A percentile compares a stretch with the other conserved stretches of the same genome.
These are phyloP conservation scores for Phrynosoma platyrhinos DNA, from an alignment of 2,113 vertebrate genomes.

Conservation along the genomic window DNA sequence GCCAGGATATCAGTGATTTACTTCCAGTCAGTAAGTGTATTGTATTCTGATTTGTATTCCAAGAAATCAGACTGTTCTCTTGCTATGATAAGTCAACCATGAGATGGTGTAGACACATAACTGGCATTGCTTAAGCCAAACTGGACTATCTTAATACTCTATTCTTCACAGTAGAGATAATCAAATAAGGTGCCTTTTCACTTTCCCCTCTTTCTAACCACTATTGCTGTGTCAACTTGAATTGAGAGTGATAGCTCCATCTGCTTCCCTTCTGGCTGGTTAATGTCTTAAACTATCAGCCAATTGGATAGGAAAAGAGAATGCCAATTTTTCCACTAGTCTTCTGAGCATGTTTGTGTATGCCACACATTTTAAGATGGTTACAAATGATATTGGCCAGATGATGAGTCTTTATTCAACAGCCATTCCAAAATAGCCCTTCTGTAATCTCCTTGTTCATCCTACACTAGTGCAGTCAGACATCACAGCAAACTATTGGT, in stretches of 20 bases:
- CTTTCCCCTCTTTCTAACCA: background rate
- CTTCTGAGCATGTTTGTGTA: background rate
- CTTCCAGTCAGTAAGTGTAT: background rate
- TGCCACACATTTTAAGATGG: background rate
- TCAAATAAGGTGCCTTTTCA: background rate
- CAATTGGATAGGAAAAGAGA: background rate
- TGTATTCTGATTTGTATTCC: background rate
- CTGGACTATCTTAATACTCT: background rate
- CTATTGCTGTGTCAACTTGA: background rate
- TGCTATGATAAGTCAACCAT: no score
- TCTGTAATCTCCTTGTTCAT: background rate
- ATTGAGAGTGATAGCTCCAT: background rate
- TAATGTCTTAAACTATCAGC: background rate
- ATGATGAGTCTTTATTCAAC: background rate
- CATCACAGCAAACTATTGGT: background rate
- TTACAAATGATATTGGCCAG: background rate
- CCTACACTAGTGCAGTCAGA: background rate
- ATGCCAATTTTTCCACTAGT: background rate
- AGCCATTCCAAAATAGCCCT: background rate
- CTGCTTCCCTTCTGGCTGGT: background rate
- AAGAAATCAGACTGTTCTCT: no score
- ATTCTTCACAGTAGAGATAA: background rate
- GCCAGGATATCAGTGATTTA: background rate
- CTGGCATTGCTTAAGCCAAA: background rate
- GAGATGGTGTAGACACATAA: background rate